These are phyloP conservation scores for Poecilia wingei DNA, from an alignment of 2,797 vertebrate species.

Conservation along the genomic window DNA sequence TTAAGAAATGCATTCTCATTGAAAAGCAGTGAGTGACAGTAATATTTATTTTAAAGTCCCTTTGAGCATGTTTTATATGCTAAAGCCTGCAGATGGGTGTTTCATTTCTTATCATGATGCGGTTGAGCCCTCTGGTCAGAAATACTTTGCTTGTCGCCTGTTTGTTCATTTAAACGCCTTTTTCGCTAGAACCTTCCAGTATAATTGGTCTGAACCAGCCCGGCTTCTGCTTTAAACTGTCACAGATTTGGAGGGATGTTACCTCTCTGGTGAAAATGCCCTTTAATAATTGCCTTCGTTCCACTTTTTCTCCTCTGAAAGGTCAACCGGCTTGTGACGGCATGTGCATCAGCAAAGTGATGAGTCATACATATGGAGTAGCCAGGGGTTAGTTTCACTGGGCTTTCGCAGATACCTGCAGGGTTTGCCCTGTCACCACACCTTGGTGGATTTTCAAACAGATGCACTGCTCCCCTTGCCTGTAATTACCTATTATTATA, in stretches of 20 bases:
- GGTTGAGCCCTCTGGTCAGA: constrained; percentile 5
- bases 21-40: neutral
- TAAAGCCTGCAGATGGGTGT: neutral
- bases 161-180: constrained; percentile 14
- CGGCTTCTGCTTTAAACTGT: constrained; percentile 14
- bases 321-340: constrained; percentile 63
- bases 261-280: constrained; percentile 55
- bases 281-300: constrained; percentile 50
- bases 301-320: constrained; percentile 36
- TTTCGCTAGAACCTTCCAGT: too few species aligned
- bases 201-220: constrained; percentile 8
- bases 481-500: constrained; percentile 81
- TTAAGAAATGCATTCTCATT: constrained; percentile 2
- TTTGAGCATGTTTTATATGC: neutral
- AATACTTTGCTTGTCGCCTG: constrained; percentile 25
- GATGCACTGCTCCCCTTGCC: constrained; percentile 54
- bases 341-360: constrained; percentile 56
- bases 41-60: neutral
- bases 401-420: constrained; percentile 34
- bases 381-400: constrained; percentile 46
- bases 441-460: constrained; percentile 65
- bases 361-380: constrained; percentile 45
- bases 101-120: constrained; percentile 4
- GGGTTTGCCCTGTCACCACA: constrained; percentile 39
- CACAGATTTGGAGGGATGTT: constrained; percentile 24